phyloP scores from a whole-genome alignment of 2,113 vertebrate species.

The Lasiurus borealis region DNA sequence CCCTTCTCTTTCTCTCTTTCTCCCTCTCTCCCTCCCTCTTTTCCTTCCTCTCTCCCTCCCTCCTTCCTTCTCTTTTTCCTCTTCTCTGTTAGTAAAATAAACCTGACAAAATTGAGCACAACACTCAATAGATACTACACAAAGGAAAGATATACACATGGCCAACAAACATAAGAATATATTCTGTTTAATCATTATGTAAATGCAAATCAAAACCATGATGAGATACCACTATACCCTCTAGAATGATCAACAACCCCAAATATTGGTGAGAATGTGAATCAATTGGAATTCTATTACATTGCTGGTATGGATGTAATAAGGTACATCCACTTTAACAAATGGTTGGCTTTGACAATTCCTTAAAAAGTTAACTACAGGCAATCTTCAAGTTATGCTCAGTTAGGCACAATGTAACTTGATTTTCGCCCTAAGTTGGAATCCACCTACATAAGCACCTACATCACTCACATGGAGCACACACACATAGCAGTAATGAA shows the following conservation, averaged over 20 bases:
- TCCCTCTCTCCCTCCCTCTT: too few species aligned
- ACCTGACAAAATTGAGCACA: neutral
- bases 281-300: neutral
- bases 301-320: neutral
- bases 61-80: rapidly evolving
- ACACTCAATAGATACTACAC: neutral
- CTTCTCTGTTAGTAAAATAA: neutral
- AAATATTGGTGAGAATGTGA: neutral
- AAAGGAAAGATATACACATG: neutral
- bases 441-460: too few species aligned
- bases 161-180: neutral
- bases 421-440: too few species aligned
- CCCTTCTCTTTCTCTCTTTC: too few species aligned
- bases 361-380: neutral
- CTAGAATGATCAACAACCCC: neutral
- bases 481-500: too few species aligned
- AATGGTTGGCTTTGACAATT: neutral
- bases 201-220: neutral
- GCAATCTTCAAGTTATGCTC: too few species aligned
- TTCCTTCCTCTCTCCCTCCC: rapidly evolving
- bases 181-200: neutral
- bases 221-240: neutral
- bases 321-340: neutral
- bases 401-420: too few species aligned
- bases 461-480: too few species aligned